phyloP scores from a whole-genome alignment of 2,888 invertebrate genomes.

The Archaeoteleia sp. region DNA sequence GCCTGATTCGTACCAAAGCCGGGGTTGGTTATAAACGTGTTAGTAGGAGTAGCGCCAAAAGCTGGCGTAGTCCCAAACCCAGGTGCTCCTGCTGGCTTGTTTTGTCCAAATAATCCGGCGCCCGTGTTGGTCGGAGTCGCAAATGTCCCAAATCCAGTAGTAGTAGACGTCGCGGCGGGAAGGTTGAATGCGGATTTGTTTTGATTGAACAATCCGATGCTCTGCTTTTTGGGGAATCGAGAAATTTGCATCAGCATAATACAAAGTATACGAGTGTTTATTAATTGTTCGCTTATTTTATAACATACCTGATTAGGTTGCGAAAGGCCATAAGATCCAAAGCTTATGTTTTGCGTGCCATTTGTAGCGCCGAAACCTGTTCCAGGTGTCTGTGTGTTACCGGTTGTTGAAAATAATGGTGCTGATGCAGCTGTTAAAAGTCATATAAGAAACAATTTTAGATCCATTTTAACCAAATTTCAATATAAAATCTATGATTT shows the following conservation, averaged over 20 bases:
- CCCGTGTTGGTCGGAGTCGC: slow-evolving; percentile 72
- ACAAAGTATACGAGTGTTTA: too few species aligned
- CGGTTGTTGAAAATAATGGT: slow-evolving; percentile 69
- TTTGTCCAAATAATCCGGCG: slow-evolving; percentile 75
- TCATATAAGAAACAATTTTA: too few species aligned
- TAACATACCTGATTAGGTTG: slow-evolving; percentile 70
- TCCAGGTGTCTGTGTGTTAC: slow-evolving; percentile 68
- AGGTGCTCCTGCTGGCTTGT: slow-evolving; percentile 74
- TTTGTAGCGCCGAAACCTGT: slow-evolving; percentile 69
- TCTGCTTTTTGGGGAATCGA: too few species aligned
- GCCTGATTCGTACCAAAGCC: slow-evolving; percentile 69
- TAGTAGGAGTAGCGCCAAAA: slow-evolving; percentile 63
- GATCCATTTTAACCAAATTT: too few species aligned
- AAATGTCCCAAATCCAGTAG: slow-evolving; percentile 73
- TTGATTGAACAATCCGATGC: slow-evolving; percentile 74
- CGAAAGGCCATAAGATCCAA: slow-evolving; percentile 71
- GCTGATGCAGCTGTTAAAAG: slow-evolving; percentile 69
- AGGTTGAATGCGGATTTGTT: slow-evolving; percentile 73
- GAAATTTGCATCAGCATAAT: too few species aligned
- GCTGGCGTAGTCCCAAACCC: slow-evolving; percentile 72
- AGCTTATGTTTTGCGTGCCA: slow-evolving; percentile 69
- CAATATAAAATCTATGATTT: too few species aligned
- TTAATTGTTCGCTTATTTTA: too few species aligned
- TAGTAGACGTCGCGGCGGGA: slow-evolving; percentile 67
- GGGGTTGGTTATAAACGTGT: too few species aligned